These are phyloP conservation scores for Bucco capensis DNA, from an alignment of 2,113 vertebrate genomes.

Conservation along the genomic window DNA sequence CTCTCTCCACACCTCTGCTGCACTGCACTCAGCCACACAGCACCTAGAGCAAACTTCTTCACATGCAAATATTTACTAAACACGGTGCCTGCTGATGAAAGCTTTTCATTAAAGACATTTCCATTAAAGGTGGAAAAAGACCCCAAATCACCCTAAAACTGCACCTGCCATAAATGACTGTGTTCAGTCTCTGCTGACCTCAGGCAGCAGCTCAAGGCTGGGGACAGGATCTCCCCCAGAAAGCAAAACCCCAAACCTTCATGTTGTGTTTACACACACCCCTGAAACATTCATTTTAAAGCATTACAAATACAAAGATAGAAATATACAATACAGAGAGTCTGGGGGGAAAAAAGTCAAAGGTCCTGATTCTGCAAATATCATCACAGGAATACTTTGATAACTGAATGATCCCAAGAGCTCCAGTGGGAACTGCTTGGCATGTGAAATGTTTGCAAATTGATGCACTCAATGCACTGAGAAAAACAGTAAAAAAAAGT, in stretches of 20 bases:
- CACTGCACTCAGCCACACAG: neutral
- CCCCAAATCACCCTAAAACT: neutral
- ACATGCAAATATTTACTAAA: neutral
- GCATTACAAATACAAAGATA: neutral
- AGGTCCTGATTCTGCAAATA: neutral
- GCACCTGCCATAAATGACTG: neutral
- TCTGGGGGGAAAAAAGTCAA: fast-evolving
- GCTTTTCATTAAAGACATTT: conserved; percentile 26
- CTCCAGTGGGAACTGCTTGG: neutral
- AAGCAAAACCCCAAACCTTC: neutral
- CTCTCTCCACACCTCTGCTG: neutral
- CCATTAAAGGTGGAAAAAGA: neutral
- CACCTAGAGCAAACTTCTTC: neutral
- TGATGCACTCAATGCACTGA: neutral
- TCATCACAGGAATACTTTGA: neutral
- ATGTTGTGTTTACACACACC: neutral
- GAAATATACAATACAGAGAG: neutral
- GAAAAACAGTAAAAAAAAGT: neutral
- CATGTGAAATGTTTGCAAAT: neutral
- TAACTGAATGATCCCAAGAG: neutral
- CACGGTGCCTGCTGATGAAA: neutral
- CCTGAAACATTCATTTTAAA: neutral
- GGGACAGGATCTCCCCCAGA: neutral
- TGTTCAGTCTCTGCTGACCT: neutral
- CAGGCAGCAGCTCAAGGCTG: neutral